Evolutionary conservation across 2,888 invertebrate species (phyloP).

Genomic region (Lasioglossum pauxillum): DNA sequence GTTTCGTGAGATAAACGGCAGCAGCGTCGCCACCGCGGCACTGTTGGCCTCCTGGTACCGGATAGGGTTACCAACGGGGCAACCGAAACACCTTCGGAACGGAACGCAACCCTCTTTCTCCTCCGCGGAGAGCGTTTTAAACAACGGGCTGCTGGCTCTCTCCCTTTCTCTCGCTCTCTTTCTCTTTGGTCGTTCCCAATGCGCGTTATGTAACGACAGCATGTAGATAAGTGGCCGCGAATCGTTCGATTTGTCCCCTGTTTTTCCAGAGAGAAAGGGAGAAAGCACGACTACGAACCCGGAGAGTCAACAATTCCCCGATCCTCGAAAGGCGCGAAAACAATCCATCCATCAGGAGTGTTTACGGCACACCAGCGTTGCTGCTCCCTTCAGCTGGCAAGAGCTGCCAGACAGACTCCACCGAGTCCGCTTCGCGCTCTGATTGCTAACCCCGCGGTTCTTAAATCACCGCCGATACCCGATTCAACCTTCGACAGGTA

Average conservation of each 20-base stretch:
- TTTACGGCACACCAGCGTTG: constrained; percentile 64
- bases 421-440: constrained; percentile 31
- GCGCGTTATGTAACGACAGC: constrained; percentile 23
- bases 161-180: background rate
- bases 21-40: constrained; percentile 60
- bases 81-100: constrained; percentile 24
- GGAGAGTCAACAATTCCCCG: constrained; percentile 64
- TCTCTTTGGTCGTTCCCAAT: background rate
- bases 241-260: constrained; percentile 24
- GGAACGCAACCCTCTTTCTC: constrained; percentile 6
- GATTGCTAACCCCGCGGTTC: constrained; percentile 51
- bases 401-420: constrained; percentile 29
- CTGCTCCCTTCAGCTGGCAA: constrained; percentile 25
- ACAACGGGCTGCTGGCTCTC: background rate
- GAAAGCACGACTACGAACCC: constrained; percentile 22
- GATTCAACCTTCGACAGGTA: constrained; percentile 31
- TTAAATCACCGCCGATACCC: constrained; percentile 55
- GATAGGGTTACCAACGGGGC: constrained; percentile 65
- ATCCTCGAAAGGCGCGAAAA: constrained; percentile 74
- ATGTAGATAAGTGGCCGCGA: background rate
- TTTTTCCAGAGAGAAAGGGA: constrained; percentile 41
- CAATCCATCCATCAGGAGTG: constrained; percentile 77
- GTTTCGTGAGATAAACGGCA: constrained; percentile 81
- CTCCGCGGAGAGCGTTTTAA: background rate
- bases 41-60: constrained; percentile 31